Base-by-base conservation (phyloP, 2,888 invertebrate genomes). In the Diarsia rubi region DNA sequence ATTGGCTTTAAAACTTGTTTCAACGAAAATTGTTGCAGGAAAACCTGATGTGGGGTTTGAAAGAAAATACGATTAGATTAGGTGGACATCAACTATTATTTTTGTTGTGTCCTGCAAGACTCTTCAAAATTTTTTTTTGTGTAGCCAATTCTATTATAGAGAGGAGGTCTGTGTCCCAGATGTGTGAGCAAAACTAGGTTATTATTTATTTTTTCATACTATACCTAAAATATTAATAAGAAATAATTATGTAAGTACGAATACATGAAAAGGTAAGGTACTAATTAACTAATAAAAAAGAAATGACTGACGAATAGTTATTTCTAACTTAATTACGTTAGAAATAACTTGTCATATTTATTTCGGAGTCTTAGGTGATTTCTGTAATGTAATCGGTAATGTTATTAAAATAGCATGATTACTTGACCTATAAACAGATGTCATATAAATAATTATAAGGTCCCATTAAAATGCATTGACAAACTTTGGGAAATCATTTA, bases 1-100 rank as follows among this genome's bases (percentile, higher is more conserved):
- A 68, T 47, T 77, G 12, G 37, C 63, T 68, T 57, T n/a, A 75
- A 57, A 49, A 72, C 16, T 2, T 31, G 37, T 42, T 68, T 54
- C 19, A 67, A 24, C 3, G 24, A 12, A 24, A 42, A 54, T 67
- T 54, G 52, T 2, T 6, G 42, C 19, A 54, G 2, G 14, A 49
- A 31, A 66, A 66, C 2, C 9, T 31, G 27, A 9, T 44, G n/a
- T 9, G 31, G 24, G 19, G 19, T 1, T 11, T 42, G 4, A 19
- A 44, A 2, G 24, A 4, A 42, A 63, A 27, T 57, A 16, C 57
- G 24, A 54, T 24, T 24, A 54, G 6, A 27, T 24, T 6, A 8
- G 6, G 54, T 14, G 54, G 24, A 54, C 12, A n/a, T 0, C 8
- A 5, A n/a, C n/a, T 37, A 5, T 37, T 37, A 5, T 37, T 5